Conservation (phyloP, 2,797 vertebrate species). For the Dryobates pubescens region DNA sequence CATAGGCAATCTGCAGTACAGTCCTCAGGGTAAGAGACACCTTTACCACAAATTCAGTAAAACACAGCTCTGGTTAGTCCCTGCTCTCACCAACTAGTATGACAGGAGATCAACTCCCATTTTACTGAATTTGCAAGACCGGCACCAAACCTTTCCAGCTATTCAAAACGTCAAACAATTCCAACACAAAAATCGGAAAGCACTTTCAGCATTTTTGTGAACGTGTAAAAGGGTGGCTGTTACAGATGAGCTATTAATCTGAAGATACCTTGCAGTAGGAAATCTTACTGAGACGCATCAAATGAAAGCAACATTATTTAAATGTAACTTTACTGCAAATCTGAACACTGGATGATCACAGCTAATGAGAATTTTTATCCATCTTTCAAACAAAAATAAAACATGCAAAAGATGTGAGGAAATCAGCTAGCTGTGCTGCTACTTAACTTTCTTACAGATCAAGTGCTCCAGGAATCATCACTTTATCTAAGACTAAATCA, state of each 20-base stretch:
- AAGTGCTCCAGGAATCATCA: background rate
- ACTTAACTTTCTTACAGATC: background rate
- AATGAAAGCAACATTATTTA: constrained; percentile 6
- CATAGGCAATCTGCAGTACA: background rate
- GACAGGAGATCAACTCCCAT: background rate
- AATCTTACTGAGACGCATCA: background rate
- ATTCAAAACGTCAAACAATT: constrained; percentile 3
- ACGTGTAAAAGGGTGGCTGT: background rate
- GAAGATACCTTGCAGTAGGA: background rate
- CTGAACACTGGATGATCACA: background rate
- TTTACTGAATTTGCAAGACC: background rate
- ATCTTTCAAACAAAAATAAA: constrained; percentile 34
- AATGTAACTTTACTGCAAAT: constrained; percentile 10
- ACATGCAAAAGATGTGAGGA: background rate
- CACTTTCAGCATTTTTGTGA: background rate
- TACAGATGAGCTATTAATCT: background rate
- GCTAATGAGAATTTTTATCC: background rate
- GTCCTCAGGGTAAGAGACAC: background rate
- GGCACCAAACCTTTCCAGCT: background rate
- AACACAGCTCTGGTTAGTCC: background rate
- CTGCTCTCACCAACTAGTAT: background rate
- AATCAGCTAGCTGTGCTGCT: background rate
- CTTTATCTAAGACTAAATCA: constrained; percentile 38
- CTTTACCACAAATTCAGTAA: background rate
- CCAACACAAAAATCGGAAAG: background rate